These are phyloP conservation scores for Erethizon dorsatum DNA, from an alignment of 2,797 vertebrate genomes.

Conservation along the genomic window DNA sequence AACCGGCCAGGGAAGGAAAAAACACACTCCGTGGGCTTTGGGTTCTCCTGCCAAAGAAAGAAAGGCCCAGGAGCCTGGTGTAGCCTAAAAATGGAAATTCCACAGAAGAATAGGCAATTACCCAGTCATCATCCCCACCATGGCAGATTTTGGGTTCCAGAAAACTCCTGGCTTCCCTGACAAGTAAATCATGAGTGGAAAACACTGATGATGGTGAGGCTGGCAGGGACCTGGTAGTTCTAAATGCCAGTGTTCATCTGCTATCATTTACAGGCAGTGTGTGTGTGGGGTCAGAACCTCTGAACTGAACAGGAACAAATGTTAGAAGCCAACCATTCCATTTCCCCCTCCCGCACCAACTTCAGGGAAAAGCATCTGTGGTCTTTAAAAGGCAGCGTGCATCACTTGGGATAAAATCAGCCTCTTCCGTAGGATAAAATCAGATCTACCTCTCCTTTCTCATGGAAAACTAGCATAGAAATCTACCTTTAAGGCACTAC, in stretches of 20 bases:
- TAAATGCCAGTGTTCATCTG: slow-evolving; percentile 64
- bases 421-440: background rate
- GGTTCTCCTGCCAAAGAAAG: slow-evolving; percentile 80
- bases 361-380: background rate
- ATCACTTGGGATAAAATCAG: slow-evolving; percentile 56
- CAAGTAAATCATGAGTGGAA: slow-evolving; percentile 58
- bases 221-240: slow-evolving; percentile 1
- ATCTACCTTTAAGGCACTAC: slow-evolving; percentile 37
- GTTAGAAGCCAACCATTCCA: slow-evolving; percentile 39
- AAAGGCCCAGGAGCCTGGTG: slow-evolving; percentile 59
- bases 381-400: background rate
- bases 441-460: background rate
- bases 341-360: slow-evolving; percentile 42
- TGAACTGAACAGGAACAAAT: slow-evolving; percentile 18
- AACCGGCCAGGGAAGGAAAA: slow-evolving; percentile 63
- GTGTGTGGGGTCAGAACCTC: background rate
- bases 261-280: background rate
- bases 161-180: slow-evolving; percentile 68
- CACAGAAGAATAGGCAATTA: slow-evolving; percentile 76
- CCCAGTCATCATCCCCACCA: slow-evolving; percentile 71
- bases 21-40: slow-evolving; percentile 59
- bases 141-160: slow-evolving; percentile 60
- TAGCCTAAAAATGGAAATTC: slow-evolving; percentile 82
- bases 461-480: slow-evolving; percentile 46
- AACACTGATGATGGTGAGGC: slow-evolving; percentile 54